phyloP scores from a whole-genome alignment of 2,113 vertebrate genomes.

The Anas platyrhynchos region DNA sequence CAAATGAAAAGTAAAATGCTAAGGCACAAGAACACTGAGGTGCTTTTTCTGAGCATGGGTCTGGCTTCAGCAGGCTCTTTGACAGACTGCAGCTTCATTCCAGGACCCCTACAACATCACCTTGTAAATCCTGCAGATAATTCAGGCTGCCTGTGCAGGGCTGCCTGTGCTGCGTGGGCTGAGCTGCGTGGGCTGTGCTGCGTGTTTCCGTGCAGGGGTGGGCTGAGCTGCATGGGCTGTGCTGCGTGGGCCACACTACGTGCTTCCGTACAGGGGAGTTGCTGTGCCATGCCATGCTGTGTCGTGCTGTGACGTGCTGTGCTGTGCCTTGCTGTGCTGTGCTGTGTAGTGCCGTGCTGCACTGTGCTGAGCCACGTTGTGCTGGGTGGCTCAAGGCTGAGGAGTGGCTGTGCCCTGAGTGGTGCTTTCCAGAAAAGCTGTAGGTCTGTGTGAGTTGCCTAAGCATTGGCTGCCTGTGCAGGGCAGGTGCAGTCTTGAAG shows the following conservation, averaged over 20 bases:
- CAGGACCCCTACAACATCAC: not conserved
- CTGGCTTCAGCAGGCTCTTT: not conserved
- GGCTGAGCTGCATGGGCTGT: not conserved
- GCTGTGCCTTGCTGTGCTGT: not conserved
- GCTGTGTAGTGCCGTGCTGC: not conserved
- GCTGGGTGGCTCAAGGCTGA: not conserved
- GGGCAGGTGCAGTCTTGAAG: not conserved
- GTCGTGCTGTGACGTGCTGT: not conserved
- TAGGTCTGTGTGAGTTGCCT: not conserved
- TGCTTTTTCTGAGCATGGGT: not conserved
- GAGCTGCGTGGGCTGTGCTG: not conserved
- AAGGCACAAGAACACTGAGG: not conserved
- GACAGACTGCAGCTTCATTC: not conserved
- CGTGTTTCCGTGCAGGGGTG: not conserved
- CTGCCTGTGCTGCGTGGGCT: not conserved
- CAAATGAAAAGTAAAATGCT: not conserved
- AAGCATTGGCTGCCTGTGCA: fast-evolving
- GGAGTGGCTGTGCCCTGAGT: not conserved
- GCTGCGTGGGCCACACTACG: not conserved
- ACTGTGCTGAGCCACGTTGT: not conserved
- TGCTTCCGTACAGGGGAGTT: not conserved
- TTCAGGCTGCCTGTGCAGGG: not conserved
- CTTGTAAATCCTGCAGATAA: not conserved
- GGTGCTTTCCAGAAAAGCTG: not conserved
- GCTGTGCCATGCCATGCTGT: not conserved